phyloP scores from a whole-genome alignment of 2,888 invertebrate species.

The Thera obeliscata region DNA sequence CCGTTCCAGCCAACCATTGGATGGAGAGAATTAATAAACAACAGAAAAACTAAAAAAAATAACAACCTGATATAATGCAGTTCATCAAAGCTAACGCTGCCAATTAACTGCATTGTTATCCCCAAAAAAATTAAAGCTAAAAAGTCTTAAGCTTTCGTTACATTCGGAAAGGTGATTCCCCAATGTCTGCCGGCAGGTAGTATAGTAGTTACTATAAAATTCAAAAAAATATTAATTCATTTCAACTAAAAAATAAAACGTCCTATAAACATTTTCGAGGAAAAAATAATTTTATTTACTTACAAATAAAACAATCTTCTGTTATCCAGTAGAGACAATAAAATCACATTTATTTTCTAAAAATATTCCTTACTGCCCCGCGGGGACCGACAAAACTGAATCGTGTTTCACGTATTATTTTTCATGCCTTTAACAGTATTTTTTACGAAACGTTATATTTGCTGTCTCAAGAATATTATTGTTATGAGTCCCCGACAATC shows the following conservation, averaged over 20 bases:
- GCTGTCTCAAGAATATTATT: background rate
- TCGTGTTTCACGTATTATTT: conserved; percentile 27
- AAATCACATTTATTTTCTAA: conserved; percentile 27
- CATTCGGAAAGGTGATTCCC: too few relatives aligned
- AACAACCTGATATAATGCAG: too few relatives aligned
- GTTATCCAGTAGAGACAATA: conserved; percentile 17
- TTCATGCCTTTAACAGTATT: conserved; percentile 16
- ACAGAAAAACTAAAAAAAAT: too few relatives aligned
- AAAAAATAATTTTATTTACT: background rate
- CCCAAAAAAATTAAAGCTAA: too few relatives aligned
- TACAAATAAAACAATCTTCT: conserved; percentile 13
- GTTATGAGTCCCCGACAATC: background rate
- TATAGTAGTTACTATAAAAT: too few relatives aligned
- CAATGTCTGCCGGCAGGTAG: too few relatives aligned
- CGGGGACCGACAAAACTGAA: conserved; percentile 26
- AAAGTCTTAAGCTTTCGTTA: too few relatives aligned
- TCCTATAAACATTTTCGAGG: background rate
- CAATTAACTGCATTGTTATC: too few relatives aligned
- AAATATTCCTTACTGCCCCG: conserved; percentile 30
- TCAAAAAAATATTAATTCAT: background rate
- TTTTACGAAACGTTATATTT: conserved; percentile 3
- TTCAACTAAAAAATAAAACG: background rate
- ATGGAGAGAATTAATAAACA: too few relatives aligned
- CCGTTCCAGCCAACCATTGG: too few relatives aligned
- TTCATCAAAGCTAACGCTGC: too few relatives aligned